Percentiles rank a stretch among this genome's conserved stretches.
These are phyloP conservation scores for Thunnus maccoyii DNA, from an alignment of 2,113 vertebrate species.

Conservation along the genomic window DNA sequence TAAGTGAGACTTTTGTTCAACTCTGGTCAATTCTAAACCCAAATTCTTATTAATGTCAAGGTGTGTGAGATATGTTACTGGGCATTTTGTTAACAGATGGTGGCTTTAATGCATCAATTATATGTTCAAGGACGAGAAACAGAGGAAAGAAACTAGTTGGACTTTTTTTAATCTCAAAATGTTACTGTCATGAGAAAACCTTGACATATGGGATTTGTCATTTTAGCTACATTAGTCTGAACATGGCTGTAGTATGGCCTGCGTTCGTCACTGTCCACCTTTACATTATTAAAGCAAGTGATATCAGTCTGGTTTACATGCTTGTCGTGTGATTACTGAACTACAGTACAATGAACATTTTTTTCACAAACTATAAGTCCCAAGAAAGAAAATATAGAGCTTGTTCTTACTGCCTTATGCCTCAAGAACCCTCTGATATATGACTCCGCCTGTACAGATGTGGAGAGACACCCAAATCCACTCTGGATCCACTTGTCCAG, in stretches of 20 bases:
- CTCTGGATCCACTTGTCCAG: conserved; percentile 70
- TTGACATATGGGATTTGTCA: not conserved
- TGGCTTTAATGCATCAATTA: too few species aligned
- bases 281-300: not conserved
- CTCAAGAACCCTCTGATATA: conserved; percentile 47
- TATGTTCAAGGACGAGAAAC: too few species aligned
- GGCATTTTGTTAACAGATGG: too few species aligned
- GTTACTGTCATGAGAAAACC: too few species aligned
- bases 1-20: too few species aligned
- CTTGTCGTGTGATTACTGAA: conserved; percentile 16
- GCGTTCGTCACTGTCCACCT: not conserved
- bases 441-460: conserved; percentile 48
- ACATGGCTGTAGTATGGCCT: not conserved
- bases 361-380: not conserved
- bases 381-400: conserved; percentile 1
- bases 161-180: too few species aligned
- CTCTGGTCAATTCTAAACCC: too few species aligned
- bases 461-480: conserved; percentile 65
- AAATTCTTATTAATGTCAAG: too few species aligned
- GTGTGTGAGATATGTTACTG: too few species aligned
- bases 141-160: too few species aligned
- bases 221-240: not conserved
- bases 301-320: not conserved
- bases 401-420: conserved; percentile 17
- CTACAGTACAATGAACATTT: conserved; percentile 2